phyloP scores from a whole-genome alignment of 2,888 invertebrate genomes.

The Liopterus haemorrhoidalis region DNA sequence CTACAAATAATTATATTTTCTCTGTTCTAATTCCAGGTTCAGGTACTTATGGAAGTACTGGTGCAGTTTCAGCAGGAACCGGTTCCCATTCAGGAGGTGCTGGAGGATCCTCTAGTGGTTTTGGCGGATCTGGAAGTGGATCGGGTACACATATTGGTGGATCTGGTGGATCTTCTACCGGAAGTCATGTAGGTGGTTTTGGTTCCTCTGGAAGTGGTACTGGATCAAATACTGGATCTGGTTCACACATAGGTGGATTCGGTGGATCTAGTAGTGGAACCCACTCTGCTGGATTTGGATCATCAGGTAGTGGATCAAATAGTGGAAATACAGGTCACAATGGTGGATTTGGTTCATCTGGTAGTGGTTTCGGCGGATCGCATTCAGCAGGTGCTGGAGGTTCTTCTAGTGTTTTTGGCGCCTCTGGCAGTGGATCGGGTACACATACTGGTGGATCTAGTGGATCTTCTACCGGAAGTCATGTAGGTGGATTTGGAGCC shows the following conservation, averaged over 20 bases:
- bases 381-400: conserved; percentile 14
- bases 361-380: conserved; percentile 19
- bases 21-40: no score
- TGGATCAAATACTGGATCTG: conserved; percentile 8
- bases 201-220: conserved; percentile 4
- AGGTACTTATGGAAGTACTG: conserved; percentile 1
- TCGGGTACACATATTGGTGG: no score
- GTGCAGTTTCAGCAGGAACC: neutral
- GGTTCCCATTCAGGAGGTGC: conserved; percentile 1
- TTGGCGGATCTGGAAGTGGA: conserved; percentile 4
- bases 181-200: neutral
- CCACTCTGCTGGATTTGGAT: neutral
- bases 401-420: conserved; percentile 2
- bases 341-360: conserved; percentile 22
- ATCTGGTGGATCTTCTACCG: neutral
- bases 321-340: neutral
- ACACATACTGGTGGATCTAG: no score
- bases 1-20: no score
- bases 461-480: no score
- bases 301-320: conserved; percentile 6
- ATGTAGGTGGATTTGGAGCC: conserved; percentile 20
- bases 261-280: conserved; percentile 17
- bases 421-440: conserved; percentile 17
- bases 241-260: conserved; percentile 20
- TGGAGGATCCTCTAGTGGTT: conserved; percentile 5